Evolutionary conservation across 2,888 invertebrate genomes (phyloP).

Genomic region (Mechanitis mazaeus): DNA sequence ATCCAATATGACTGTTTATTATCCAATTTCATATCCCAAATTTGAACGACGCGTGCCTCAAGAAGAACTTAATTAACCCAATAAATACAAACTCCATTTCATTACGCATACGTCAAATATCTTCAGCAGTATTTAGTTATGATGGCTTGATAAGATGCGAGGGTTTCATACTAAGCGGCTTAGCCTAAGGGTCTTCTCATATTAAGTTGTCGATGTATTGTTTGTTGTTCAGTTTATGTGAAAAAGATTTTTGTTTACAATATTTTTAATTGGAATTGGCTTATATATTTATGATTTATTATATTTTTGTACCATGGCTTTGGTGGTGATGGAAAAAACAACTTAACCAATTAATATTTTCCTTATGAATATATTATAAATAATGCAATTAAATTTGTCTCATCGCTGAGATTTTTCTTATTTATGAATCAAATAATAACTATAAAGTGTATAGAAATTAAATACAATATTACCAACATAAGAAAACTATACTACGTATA

Average conservation of each 20-base stretch:
- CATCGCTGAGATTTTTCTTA: too few relatives aligned
- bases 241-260: neutral
- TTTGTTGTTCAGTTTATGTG: constrained; percentile 1
- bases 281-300: too few relatives aligned
- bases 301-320: too few relatives aligned
- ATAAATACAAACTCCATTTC: constrained; percentile 75
- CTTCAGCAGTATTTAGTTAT: constrained; percentile 46
- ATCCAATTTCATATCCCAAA: neutral
- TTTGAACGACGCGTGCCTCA: constrained; percentile 40
- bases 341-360: too few relatives aligned
- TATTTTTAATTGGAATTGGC: too few relatives aligned
- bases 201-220: neutral
- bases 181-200: neutral
- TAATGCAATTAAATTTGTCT: too few relatives aligned
- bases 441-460: too few relatives aligned
- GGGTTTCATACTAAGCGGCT: neutral
- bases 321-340: too few relatives aligned
- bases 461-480: neutral
- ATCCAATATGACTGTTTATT: neutral
- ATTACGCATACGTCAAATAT: constrained; percentile 74
- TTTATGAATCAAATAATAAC: too few relatives aligned
- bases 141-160: constrained; percentile 9
- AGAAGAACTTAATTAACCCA: constrained; percentile 74
- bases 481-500: constrained; percentile 5
- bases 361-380: too few relatives aligned